These are phyloP conservation scores for Saxidomus purpurata DNA, from an alignment of 1,140 invertebrate species.

Conservation along the genomic window DNA sequence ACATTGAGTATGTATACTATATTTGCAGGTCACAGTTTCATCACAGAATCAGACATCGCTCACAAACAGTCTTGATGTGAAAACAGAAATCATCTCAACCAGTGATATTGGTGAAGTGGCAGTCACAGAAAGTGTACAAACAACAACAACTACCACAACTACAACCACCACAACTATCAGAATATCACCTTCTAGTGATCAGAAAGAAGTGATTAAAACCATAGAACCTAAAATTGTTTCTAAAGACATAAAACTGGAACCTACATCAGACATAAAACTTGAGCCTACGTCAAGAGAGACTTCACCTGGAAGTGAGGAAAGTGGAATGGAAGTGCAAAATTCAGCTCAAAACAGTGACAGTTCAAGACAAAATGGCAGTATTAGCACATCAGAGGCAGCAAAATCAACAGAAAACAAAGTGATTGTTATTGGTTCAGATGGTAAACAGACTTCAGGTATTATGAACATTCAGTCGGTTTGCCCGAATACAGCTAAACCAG, in stretches of 20 bases:
- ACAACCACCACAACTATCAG: conserved; percentile 42
- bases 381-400: conserved; percentile 13
- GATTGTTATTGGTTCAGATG: conserved; percentile 56
- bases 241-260: conserved; percentile 5
- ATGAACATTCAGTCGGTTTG: conserved; percentile 76
- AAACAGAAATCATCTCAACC: conserved; percentile 55
- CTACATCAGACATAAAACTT: too few relatives aligned
- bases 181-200: conserved; percentile 35
- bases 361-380: conserved; percentile 13
- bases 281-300: conserved; percentile 33
- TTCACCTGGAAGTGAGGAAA: conserved; percentile 1
- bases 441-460: conserved; percentile 68
- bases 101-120: conserved; percentile 53
- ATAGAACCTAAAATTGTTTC: conserved; percentile 56
- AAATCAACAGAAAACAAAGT: conserved; percentile 61
- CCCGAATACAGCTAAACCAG: conserved; percentile 58
- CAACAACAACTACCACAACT: conserved; percentile 75
- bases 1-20: too few relatives aligned
- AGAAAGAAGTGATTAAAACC: conserved; percentile 59
- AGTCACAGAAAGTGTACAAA: conserved; percentile 66
- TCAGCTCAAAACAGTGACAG: background rate
- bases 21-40: conserved; percentile 29
- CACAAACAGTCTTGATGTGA: conserved; percentile 32
- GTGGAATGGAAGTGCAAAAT: background rate
- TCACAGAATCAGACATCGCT: conserved; percentile 8